Evolutionary conservation across 2,113 vertebrate species (phyloP).

Genomic region (Sylvia atricapilla): DNA sequence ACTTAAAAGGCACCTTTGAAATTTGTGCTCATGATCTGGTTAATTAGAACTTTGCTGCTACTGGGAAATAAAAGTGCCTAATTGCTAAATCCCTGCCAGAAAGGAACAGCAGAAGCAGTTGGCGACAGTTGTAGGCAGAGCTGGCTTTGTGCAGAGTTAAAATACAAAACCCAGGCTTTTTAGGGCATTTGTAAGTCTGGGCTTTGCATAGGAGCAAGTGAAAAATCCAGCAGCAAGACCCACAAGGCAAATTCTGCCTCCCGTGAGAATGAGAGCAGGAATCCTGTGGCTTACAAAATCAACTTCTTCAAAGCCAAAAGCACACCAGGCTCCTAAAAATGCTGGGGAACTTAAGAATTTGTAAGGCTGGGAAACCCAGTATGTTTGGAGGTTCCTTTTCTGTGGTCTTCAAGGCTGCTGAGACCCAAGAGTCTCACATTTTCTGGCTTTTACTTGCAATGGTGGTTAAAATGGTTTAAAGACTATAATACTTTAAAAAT

Average conservation of each 20-base stretch:
- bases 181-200: neutral
- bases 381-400: neutral
- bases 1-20: constrained; percentile 24
- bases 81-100: neutral
- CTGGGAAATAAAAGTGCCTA: neutral
- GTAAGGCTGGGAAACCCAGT: neutral
- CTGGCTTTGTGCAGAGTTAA: neutral
- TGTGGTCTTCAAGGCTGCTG: neutral
- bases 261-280: accelerated
- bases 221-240: neutral
- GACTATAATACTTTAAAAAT: neutral
- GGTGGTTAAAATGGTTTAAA: neutral
- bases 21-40: neutral
- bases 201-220: neutral
- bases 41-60: constrained; percentile 2
- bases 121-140: neutral
- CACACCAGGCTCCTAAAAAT: neutral
- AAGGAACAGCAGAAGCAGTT: neutral
- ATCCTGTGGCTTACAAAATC: neutral
- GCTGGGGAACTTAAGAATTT: neutral
- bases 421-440: neutral
- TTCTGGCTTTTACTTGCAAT: neutral
- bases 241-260: neutral
- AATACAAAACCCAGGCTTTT: neutral
- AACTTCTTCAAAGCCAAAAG: neutral